Conservation (phyloP, 2,888 invertebrate species). For the Branchellion lobata region DNA sequence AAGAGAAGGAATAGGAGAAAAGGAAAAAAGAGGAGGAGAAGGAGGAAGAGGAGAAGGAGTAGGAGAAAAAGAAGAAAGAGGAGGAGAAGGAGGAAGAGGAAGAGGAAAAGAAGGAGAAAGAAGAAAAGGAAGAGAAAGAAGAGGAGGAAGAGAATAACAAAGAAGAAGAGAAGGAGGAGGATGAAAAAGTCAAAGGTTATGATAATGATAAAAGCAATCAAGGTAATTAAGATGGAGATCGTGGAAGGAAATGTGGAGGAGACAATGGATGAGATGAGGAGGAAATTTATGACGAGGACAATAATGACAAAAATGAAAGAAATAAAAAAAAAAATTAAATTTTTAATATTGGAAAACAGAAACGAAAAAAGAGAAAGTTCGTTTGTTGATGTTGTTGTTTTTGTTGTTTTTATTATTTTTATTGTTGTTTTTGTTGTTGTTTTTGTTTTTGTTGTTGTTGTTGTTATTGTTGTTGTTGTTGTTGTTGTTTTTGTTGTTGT, state of each 20-base stretch:
- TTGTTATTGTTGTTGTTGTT: too few species aligned
- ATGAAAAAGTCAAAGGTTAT: constrained; percentile 26
- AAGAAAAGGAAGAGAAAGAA: constrained; percentile 2
- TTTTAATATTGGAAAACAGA: too few species aligned
- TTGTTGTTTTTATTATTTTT: too few species aligned
- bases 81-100: constrained; percentile 23
- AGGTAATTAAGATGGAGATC: constrained; percentile 12
- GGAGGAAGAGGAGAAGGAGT: constrained; percentile 26
- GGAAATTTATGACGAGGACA: neutral
- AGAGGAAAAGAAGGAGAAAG: neutral
- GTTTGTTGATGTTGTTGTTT: too few species aligned
- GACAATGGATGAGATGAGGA: neutral
- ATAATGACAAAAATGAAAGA: neutral
- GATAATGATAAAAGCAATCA: constrained; percentile 17
- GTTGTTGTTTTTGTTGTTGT: too few species aligned
- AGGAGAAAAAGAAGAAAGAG: constrained; percentile 11
- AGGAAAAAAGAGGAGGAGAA: constrained; percentile 13
- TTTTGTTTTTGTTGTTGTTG: too few species aligned
- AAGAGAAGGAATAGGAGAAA: constrained; percentile 11
- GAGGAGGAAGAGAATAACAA: constrained; percentile 24
- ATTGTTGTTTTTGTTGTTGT: too few species aligned
- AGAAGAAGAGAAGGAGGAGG: constrained; percentile 15
- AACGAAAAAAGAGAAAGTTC: too few species aligned
- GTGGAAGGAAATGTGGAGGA: neutral
- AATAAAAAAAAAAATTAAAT: too few species aligned